Base-by-base conservation (phyloP, 2,113 vertebrate genomes). In the Butorides virescens region DNA sequence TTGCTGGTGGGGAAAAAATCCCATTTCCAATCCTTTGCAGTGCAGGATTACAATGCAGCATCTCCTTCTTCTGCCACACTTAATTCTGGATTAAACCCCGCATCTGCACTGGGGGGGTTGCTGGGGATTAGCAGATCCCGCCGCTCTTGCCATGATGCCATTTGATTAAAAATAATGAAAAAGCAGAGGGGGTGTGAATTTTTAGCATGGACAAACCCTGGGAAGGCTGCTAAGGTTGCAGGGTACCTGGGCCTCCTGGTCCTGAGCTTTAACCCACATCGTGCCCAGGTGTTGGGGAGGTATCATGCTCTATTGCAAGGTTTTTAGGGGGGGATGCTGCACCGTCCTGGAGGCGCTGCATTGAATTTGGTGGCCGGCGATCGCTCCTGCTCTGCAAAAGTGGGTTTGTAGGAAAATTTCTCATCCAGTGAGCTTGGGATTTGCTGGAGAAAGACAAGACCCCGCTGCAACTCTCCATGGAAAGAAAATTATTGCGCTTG, bases 271-370 rank as follows among this genome's bases (percentile, higher is more conserved):
- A 27, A 47, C n/a, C 56, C 11, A 3, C 11, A 8, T 32, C 7
- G 2, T 15, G 56, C 66, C 47, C 36, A 8, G 46, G 44, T 2
- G 1, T 0, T 8, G 20, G 22, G 50, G 55, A 39, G 53, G 23
- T 4, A 3, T 18, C 10, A 0, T 1, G 20, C 10, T 23, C 71
- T 6, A 1, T 15, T 5, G n/a, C 39, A 15, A 21, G 15, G 62
- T 7, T 49, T 83, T 61, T 42, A 42, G 2, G 23, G 47, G 55
- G 88, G 67, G 29, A 58, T 16, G 16, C 2, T 9, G 42, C 30
- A 22, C 20, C 5, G 0, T 63, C 47, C 71, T 0, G 0, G 21
- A 66, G 53, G 20, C 5, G 1, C 34, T 39, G 53, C 4, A 0
- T 19, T 36, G 55, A 6, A 42, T 82, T 25, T 4, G 32, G 52